Base-by-base conservation (phyloP, 2,797 vertebrate genomes). In the Naso thynnoides region DNA sequence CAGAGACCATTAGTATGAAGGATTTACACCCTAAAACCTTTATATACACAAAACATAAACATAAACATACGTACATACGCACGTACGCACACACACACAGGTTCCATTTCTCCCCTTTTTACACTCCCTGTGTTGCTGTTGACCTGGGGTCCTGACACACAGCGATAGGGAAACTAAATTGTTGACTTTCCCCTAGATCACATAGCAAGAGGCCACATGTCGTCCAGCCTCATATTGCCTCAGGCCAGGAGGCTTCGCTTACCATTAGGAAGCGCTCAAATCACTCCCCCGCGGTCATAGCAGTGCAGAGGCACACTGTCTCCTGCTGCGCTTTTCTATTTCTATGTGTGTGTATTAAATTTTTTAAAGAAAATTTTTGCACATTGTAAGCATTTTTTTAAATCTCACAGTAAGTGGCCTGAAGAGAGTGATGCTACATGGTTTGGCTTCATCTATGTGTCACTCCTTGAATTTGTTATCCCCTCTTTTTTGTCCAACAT, bases 151-250 rank as follows among this genome's bases (percentile, higher is more conserved):
- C 92, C 79, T 86, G 89, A 66, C 83, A 77, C 73, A 84, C 84
- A 88, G 87, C 29, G 88, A 93, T 93, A 92, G 82, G 79, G 73
- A 88, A 87, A 84, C 92, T 92, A 93, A 93, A 92, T 84, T 90
- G 92, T 93, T 91, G 91, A 92, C 91, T 92, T 92, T 91, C 82
- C 86, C 76, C 82, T 53, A 79, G 85, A 92, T 93, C 89, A 86
- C 85, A 90, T 89, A 86, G 88, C 84, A 73, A 62, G 80, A 83
- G 83, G 87, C 88, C 84, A 85, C 70, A 76, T 81, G 81, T 76
- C 82, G 90, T 82, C 82, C 82, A 68, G 75, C 85, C 84, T 85
- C 81, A 86, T 85, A 71, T 85, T 79, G 85, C 89, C 86, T 60
- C 50, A 50, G 81, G 91, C 81, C 61, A 38, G 52, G 53, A 84